These are phyloP conservation scores for Pungitius pungitius DNA, from an alignment of 2,113 vertebrate species.

Conservation along the genomic window DNA sequence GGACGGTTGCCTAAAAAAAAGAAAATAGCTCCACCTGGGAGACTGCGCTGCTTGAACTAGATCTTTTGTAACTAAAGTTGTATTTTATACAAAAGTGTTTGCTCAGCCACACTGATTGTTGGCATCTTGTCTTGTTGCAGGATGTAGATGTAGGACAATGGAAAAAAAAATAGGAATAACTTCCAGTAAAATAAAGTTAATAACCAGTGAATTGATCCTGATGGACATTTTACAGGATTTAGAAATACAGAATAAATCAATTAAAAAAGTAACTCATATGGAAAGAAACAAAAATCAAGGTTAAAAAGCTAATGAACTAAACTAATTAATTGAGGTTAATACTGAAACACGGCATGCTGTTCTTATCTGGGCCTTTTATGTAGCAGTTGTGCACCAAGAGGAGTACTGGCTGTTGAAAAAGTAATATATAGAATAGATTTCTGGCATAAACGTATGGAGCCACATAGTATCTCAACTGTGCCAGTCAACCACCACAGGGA, in stretches of 20 bases:
- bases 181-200: neutral
- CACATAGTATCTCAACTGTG: neutral
- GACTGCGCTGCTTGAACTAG: neutral
- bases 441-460: neutral
- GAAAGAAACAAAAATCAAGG: neutral
- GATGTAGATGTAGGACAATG: neutral
- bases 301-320: too few species aligned
- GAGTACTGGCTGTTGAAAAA: neutral
- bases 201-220: neutral
- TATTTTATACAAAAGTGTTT: neutral
- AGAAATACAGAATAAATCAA: neutral
- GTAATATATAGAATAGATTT: neutral
- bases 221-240: neutral
- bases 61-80: neutral
- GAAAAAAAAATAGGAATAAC: neutral
- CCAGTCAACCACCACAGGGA: neutral
- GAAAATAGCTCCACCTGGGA: neutral
- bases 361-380: conserved; percentile 6
- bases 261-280: neutral
- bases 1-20: neutral
- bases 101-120: neutral
- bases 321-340: too few species aligned
- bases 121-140: neutral
- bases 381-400: neutral
- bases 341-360: conserved; percentile 2